These are phyloP conservation scores for Eudyptes chrysolophus DNA, from an alignment of 2,113 vertebrate genomes.

Conservation along the genomic window DNA sequence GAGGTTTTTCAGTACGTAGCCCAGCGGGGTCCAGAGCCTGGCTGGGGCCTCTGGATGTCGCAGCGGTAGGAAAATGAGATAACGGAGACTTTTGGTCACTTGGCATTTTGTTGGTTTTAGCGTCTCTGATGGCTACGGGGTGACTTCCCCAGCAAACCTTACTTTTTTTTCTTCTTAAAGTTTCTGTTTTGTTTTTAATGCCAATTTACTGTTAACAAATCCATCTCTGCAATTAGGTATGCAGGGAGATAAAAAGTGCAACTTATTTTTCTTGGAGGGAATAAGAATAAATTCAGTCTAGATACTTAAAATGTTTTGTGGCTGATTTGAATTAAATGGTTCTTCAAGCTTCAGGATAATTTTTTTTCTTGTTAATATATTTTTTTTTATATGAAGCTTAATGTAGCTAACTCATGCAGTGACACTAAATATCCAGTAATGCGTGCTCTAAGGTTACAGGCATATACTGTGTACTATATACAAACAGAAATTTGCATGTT, in stretches of 20 bases:
- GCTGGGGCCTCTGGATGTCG: background rate
- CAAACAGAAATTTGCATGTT: background rate
- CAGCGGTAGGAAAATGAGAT: background rate
- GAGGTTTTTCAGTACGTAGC: fast-evolving
- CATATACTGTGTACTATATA: background rate
- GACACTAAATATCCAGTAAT: background rate
- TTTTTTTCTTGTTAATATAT: background rate
- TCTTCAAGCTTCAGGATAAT: background rate
- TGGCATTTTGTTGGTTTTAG: background rate
- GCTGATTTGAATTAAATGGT: background rate
- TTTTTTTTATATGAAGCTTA: background rate
- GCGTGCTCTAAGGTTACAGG: background rate
- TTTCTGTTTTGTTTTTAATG: background rate
- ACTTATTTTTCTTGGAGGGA: background rate
- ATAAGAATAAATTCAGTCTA: background rate
- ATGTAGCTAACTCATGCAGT: background rate
- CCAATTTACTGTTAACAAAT: background rate
- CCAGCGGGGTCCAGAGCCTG: fast-evolving
- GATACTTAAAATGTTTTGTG: background rate
- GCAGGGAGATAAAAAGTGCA: background rate
- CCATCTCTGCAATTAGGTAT: background rate
- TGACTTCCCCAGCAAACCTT: background rate
- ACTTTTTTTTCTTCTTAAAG: background rate
- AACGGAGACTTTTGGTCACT: background rate
- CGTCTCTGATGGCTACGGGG: background rate